Percentiles rank a stretch among this genome's conserved stretches.
phyloP scores from a whole-genome alignment of 2,888 invertebrate species.

The Dolichomitus sp. region DNA sequence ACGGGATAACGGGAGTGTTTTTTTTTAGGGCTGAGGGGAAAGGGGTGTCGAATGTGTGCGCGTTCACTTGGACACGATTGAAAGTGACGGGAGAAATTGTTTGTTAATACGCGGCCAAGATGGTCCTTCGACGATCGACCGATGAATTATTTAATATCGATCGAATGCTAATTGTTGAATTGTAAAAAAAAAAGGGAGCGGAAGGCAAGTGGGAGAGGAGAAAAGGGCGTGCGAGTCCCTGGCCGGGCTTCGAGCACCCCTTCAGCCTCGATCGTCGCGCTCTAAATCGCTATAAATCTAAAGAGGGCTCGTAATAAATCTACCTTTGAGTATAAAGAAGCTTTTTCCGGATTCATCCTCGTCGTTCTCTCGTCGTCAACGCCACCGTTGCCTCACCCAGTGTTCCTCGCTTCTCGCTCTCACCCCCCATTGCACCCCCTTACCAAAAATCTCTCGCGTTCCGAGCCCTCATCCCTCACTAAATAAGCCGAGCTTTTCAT shows the following conservation, averaged over 20 bases:
- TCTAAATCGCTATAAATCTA: slow-evolving; percentile 8
- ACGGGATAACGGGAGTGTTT: not conserved
- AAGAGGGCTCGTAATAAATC: slow-evolving; percentile 5
- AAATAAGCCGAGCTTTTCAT: not conserved
- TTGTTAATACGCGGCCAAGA: not conserved
- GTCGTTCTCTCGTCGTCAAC: slow-evolving; percentile 34
- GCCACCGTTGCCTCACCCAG: slow-evolving; percentile 56
- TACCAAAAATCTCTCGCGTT: not conserved
- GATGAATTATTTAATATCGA: not conserved
- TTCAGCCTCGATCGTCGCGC: slow-evolving; percentile 13
- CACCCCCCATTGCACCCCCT: slow-evolving; percentile 6
- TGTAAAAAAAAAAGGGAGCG: not conserved
- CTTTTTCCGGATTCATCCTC: not conserved
- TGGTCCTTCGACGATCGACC: not conserved
- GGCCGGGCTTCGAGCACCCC: slow-evolving; percentile 9
- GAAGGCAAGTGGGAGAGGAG: not conserved
- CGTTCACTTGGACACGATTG: slow-evolving; percentile 2
- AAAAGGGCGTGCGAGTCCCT: slow-evolving; percentile 17
- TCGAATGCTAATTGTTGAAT: not conserved
- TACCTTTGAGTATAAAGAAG: not conserved
- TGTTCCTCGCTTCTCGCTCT: slow-evolving; percentile 51
- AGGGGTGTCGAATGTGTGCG: not conserved
- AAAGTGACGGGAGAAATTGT: slow-evolving; percentile 14
- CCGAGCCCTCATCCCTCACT: not conserved
- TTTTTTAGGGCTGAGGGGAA: slow-evolving; percentile 2